phyloP scores from a whole-genome alignment of 2,113 vertebrate genomes.

The Chelonoidis abingdonii region DNA sequence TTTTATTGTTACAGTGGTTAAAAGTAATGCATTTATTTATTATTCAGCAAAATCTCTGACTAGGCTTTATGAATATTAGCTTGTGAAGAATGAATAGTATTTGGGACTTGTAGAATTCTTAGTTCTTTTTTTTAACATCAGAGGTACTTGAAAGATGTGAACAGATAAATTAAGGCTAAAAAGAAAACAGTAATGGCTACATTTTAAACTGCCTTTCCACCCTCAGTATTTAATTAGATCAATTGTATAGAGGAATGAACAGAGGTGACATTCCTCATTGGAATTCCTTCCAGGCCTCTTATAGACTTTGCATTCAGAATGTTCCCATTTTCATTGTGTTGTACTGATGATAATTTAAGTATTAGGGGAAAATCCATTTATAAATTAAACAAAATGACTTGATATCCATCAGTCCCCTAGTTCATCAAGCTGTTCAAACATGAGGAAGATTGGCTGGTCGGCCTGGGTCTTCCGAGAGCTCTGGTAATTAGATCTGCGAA shows the following conservation, averaged over 20 bases:
- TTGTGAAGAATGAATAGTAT: conserved; percentile 82
- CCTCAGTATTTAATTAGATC: conserved; percentile 94
- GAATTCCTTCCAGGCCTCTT: conserved; percentile 94
- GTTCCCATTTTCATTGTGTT: conserved; percentile 98
- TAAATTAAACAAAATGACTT: conserved; percentile 99
- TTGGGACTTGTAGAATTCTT: conserved; percentile 79
- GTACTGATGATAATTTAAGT: conserved; percentile 99
- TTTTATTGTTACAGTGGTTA: conserved; percentile 76
- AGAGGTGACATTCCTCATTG: conserved; percentile 95
- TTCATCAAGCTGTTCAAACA: conserved; percentile 99
- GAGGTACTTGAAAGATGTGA: conserved; percentile 88
- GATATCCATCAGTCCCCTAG: conserved; percentile 99
- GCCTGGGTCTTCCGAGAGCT: conserved; percentile 95
- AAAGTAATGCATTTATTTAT: conserved; percentile 81
- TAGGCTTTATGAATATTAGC: conserved; percentile 79
- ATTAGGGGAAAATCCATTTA: conserved; percentile 99
- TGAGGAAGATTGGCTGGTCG: conserved; percentile 96
- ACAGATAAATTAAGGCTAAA: conserved; percentile 87
- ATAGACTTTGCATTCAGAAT: conserved; percentile 97
- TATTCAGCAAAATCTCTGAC: conserved; percentile 81
- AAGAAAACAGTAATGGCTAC: conserved; percentile 89
- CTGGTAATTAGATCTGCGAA: conserved; percentile 99
- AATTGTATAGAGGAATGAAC: conserved; percentile 92
- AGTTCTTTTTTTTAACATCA: conserved; percentile 79
- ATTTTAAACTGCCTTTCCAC: conserved; percentile 89